A percentile compares a stretch with the other conserved stretches of the same genome.
phyloP scores from a whole-genome alignment of 2,888 invertebrate genomes.

The Smittia sp. region DNA sequence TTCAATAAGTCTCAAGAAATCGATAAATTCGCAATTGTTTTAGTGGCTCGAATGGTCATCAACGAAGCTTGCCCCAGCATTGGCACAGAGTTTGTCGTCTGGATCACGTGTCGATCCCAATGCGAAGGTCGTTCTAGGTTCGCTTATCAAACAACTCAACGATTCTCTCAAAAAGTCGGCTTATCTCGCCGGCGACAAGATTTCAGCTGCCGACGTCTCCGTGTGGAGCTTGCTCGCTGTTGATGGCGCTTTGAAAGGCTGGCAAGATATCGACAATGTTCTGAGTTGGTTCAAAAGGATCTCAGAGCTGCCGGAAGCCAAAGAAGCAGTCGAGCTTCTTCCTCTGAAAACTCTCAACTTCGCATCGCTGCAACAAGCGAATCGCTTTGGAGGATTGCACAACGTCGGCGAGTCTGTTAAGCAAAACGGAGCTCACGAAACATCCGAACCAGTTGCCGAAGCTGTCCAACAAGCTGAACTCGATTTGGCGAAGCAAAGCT shows the following conservation, averaged over 20 bases:
- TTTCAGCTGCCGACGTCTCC: conserved; percentile 67
- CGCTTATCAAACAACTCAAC: conserved; percentile 60
- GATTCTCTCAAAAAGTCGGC: conserved; percentile 55
- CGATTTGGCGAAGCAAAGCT: conserved; percentile 58
- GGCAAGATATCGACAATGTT: conserved; percentile 57
- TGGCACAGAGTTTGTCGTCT: conserved; percentile 56
- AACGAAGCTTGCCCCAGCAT: conserved; percentile 59
- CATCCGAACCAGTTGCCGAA: conserved; percentile 52
- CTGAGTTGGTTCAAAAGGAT: conserved; percentile 63
- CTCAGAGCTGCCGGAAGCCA: conserved; percentile 57
- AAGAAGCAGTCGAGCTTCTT: conserved; percentile 56
- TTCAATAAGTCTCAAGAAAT: background rate
- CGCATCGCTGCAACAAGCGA: conserved; percentile 54
- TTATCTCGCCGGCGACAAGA: conserved; percentile 60
- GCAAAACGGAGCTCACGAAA: conserved; percentile 48
- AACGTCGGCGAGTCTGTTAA: conserved; percentile 51
- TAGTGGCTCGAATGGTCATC: conserved; percentile 70
- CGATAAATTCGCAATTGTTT: conserved; percentile 42
- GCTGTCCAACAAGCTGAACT: conserved; percentile 61
- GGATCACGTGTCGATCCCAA: conserved; percentile 58
- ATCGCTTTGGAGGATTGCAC: conserved; percentile 54
- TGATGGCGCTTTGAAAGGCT: conserved; percentile 61
- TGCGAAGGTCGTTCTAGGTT: conserved; percentile 58
- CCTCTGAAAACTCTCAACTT: conserved; percentile 50
- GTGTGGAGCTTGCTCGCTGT: conserved; percentile 74